Evolutionary conservation across 2,888 invertebrate genomes (phyloP), one percentile per base, ranked within the genome.

Genomic region (Eupithecia abbreviata): DNA sequence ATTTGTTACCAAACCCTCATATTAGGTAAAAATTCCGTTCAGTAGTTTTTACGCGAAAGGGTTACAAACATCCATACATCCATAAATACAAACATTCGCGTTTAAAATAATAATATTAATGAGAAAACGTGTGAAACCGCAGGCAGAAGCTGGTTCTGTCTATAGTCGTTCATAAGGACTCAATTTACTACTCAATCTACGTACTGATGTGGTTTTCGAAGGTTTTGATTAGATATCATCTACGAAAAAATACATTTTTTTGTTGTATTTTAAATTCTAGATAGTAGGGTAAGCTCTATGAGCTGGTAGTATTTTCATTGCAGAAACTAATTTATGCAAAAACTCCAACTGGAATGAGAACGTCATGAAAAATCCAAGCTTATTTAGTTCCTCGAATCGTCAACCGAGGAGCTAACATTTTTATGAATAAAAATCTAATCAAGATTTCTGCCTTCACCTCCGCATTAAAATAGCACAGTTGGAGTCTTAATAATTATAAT

Each of bases 401-500:
- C 62, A 30, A 3, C 62, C 12, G 7, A 62, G 66, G 42, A 66
- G 15, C 66, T 42, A 42, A 42, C 66, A 66, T 66, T 66, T 66
- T 42, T 66, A 66, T 42, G 42, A 66, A 66, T 66, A 42, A 66
- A 66, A 66, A 42, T 66, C 58, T 67, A 74, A 71, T 67, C 51
- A 73, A 55, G 66, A 41, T 66, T 66, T 66, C 42, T 41, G 12
- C 6, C 12, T 73, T 67, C 10, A 73, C 68, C 72, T 68, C 74
- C n/a, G 71, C 42, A 66, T 68, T 69, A 72, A 62, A 62, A 30
- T 62, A 47, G 45, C 47, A 45, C 69, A 72, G 66, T 55, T 47
- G 18, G 69, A 65, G 65, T 72, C 66, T 55, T 70, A 70, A 51
- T 74, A 72, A 75, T 77, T 70, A 74, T n/a, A 30, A 30, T n/a